These are phyloP conservation scores for Myiozetetes cayanensis DNA, from an alignment of 2,113 vertebrate genomes.

Conservation along the genomic window DNA sequence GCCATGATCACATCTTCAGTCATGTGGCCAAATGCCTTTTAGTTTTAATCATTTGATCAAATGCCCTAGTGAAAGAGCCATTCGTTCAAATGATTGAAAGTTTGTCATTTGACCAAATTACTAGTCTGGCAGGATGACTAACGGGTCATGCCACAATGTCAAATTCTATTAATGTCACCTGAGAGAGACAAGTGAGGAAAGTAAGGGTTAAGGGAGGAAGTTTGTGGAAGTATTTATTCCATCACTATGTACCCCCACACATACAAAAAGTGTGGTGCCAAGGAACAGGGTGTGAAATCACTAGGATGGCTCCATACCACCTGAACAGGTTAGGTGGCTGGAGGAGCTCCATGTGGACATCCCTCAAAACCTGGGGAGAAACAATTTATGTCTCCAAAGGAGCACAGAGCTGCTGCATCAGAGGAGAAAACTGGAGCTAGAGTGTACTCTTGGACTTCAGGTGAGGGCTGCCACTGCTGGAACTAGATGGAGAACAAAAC, in stretches of 20 bases:
- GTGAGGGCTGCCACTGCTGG: neutral
- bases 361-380: neutral
- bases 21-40: conserved; percentile 56
- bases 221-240: neutral
- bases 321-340: rapidly evolving
- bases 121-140: conserved; percentile 61
- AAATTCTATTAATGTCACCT: conserved; percentile 48
- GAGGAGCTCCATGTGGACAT: neutral
- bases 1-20: conserved; percentile 55
- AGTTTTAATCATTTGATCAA: conserved; percentile 68
- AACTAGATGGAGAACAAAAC: neutral
- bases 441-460: neutral
- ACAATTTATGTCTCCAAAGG: neutral
- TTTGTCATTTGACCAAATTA: conserved; percentile 70
- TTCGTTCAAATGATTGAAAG: conserved; percentile 68
- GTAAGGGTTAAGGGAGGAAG: conserved; percentile 44
- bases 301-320: neutral
- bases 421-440: neutral
- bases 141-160: conserved; percentile 43
- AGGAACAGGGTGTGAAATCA: neutral
- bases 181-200: conserved; percentile 30
- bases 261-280: neutral
- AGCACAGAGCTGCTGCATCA: neutral
- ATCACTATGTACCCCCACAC: neutral
- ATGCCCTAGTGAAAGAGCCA: conserved; percentile 35